Evolutionary conservation across 1,140 invertebrate genomes (phyloP), one percentile per base, ranked within the genome.

Genomic region (Mesaphorura yosii): DNA sequence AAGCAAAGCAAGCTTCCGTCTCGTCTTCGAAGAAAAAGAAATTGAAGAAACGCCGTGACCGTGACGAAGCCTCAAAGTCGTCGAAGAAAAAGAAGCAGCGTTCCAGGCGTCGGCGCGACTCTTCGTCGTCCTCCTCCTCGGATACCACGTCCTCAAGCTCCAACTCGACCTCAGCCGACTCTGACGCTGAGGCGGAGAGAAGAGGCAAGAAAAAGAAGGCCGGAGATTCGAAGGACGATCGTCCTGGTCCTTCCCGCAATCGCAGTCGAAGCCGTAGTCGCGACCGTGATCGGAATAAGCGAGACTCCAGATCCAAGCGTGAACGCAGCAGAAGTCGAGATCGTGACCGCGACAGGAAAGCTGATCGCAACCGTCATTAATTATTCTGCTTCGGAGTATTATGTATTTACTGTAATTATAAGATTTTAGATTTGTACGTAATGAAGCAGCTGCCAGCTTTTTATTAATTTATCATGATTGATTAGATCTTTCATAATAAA

Each of bases 11-110:
- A n/a, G n/a, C n/a, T n/a, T n/a, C n/a, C n/a, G n/a, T n/a, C n/a
- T n/a, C n/a, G n/a, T n/a, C n/a, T n/a, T n/a, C n/a, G n/a, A 51
- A 58, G 42, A 28, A 45, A 28, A 20, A 44, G 25, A 58, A 61
- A 27, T 46, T 55, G 37, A 70, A 71, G 45, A 72, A 74, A 57
- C 42, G 34, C 20, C 38, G 56, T 17, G 23, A 47, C 25, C 10
- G 39, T 22, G 46, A 54, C 15, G 49, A 26, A 6, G 23, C 42
- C 26, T 14, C 46, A 12, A 23, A n/a, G 3, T 17, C 29, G 4
- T 70, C 70, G 27, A 74, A 73, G 52, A 73, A 72, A 39, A 71
- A 71, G 58, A 66, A 72, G 48, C 68, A 68, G n/a, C 10, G 31
- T 34, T n/a, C n/a, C n/a, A n/a, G n/a, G n/a, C n/a, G n/a, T n/a